These are phyloP conservation scores for Pogonophryne albipinna DNA, from an alignment of 2,797 vertebrate genomes.

Conservation along the genomic window DNA sequence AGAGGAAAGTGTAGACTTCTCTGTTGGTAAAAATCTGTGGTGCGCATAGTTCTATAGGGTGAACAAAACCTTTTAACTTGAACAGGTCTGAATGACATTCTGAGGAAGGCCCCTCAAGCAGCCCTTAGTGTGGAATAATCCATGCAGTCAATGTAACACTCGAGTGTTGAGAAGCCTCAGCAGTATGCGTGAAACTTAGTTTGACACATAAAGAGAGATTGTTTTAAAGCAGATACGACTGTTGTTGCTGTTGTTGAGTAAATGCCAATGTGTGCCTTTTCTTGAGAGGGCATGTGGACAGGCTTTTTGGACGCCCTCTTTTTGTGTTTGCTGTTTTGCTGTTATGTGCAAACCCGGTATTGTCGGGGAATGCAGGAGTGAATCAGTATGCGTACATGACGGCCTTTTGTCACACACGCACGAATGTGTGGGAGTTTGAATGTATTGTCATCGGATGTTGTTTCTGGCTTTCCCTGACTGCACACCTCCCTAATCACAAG, in stretches of 20 bases:
- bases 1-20: conserved; percentile 41
- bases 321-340: conserved; percentile 22
- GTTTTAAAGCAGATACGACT: conserved; percentile 32
- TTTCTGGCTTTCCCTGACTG: conserved; percentile 47
- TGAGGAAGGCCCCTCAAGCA: conserved; percentile 39
- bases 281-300: conserved; percentile 23
- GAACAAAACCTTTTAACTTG: conserved; percentile 36
- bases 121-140: conserved; percentile 29
- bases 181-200: conserved; percentile 26
- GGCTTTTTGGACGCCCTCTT: background rate
- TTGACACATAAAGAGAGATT: conserved; percentile 31
- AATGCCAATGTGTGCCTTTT: conserved; percentile 35
- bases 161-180: background rate
- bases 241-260: conserved; percentile 27
- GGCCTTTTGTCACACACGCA: conserved; percentile 6
- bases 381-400: background rate
- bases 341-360: conserved; percentile 6
- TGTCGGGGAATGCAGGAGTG: conserved; percentile 9
- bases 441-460: conserved; percentile 6
- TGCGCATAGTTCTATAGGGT: conserved; percentile 16
- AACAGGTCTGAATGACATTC: conserved; percentile 41
- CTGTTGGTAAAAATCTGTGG: background rate
- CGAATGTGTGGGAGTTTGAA: conserved; percentile 8
- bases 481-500: conserved; percentile 62
- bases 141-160: conserved; percentile 13